Base-by-base conservation (phyloP, 2,113 vertebrate species). In the Vidua chalybeata region DNA sequence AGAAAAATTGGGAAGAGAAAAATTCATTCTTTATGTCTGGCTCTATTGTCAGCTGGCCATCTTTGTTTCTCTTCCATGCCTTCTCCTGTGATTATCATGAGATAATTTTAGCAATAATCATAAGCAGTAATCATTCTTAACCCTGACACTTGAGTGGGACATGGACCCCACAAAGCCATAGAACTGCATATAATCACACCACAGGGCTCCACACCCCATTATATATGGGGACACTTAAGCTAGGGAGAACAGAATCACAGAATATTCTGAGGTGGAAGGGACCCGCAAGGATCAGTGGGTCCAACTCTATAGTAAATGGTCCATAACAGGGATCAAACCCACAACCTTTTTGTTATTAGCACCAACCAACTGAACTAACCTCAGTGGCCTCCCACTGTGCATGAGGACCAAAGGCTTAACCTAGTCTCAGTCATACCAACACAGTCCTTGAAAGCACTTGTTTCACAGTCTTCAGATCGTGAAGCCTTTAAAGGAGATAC, bases 271-370 rank as follows among this genome's bases (percentile, higher is more conserved):
- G 54, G 11, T 37, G 46, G 22, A 77, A 52, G 27, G 6, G 11
- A 37, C 9, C 13, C 11, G 27, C 17, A 45, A 18, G 6, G 33
- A 33, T 45, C 31, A 13, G 20, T 17, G 62, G 26, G 45, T 22
- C 21, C 16, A 22, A 1, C 16, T 67, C 45, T 51, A 37, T 59
- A 59, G 13, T 18, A 18, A 52, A 27, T 8, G 10, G 6, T 45
- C 46, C 18, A 5, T 23, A 15, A 22, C 0, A 0, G 27, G 33
- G 18, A 33, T 33, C 46, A 69, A 68, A 37, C 14, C 22, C 39
- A 69, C 27, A 45, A 23, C 2, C 2, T 52, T 33, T 45, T 11
- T 33, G 46, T 23, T 52, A 15, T 51, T 37, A 59, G 13, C 63
- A 77, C 17, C 9, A 45, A 52, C 13, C 45, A 27, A 10, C 13